These are phyloP conservation scores for Galerucella calmariensis DNA, from an alignment of 2,888 invertebrate genomes.

Conservation along the genomic window DNA sequence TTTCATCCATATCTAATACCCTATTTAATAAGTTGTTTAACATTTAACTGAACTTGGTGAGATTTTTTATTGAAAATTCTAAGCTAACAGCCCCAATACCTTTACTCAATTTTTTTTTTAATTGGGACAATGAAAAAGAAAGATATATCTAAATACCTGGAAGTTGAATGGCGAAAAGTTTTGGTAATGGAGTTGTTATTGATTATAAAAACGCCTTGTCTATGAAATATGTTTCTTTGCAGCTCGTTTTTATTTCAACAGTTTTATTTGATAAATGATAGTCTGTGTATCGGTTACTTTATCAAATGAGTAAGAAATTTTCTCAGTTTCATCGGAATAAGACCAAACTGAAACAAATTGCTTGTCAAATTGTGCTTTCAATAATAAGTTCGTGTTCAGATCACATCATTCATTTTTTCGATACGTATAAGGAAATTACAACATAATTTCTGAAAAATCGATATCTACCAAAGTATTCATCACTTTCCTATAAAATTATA, in stretches of 20 bases:
- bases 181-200: background rate
- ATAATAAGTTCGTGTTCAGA: constrained; percentile 65
- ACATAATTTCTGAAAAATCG: constrained; percentile 57
- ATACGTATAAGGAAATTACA: constrained; percentile 64
- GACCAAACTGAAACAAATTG: constrained; percentile 62
- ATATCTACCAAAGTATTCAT: constrained; percentile 19
- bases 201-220: background rate
- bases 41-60: constrained; percentile 3
- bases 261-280: constrained; percentile 25
- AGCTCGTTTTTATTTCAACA: background rate
- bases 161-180: background rate
- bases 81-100: too few relatives aligned
- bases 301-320: constrained; percentile 33
- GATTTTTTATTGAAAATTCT: background rate
- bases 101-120: too few relatives aligned
- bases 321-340: constrained; percentile 44
- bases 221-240: background rate
- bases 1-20: constrained; percentile 57
- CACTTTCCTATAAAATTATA: constrained; percentile 13
- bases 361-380: constrained; percentile 64
- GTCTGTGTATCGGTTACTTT: constrained; percentile 30
- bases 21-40: constrained; percentile 61
- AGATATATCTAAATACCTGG: too few relatives aligned
- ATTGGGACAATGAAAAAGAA: too few relatives aligned
- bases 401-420: constrained; percentile 63